Evolutionary conservation across 2,113 vertebrate genomes (phyloP), one percentile per base, ranked within the genome.

Genomic region (Parus major): DNA sequence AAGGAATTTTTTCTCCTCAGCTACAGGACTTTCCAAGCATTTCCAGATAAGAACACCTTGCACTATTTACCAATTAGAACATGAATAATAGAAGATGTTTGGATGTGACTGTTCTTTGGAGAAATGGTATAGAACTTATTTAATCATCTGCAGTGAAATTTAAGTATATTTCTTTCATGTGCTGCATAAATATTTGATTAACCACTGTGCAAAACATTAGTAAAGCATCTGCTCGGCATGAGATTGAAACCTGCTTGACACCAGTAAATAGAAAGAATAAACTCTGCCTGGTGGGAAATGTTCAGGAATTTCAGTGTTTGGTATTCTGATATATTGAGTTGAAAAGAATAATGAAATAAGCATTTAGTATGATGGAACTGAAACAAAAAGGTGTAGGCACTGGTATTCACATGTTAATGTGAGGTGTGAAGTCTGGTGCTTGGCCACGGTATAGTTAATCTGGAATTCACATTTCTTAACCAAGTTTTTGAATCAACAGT

Each of bases 101-200:
- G 86, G 64, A 90, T 11, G 17, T 91, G 59, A 68, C 61, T 84
- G 33, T 86, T 93, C 92, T 78, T 53, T 50, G 23, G 56, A 76
- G 86, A 94, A 92, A 96, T 72, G 46, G 29, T 95, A 96, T 95
- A 94, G 91, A 95, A 96, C 44, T 92, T 96, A 90, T 22, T 95
- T 61, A 91, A 41, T 96, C 41, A 10, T 90, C 76, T 73, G 55
- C 35, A 86, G n/a, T 83, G 80, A 96, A 95, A 95, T 77, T 31
- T 90, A 95, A 91, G 60, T 90, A 35, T 83, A 93, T 84, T 96
- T 96, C 31, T 83, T 95, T 95, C 87, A 78, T 83, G 28, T 69
- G 68, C 25, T 71, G 35, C 86, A 95, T 94, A 95, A 97, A 95
- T 97, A 91, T 96, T 97, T 96, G 57, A 96, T 84, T 84, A 95